Evolutionary conservation across 2,888 invertebrate species (phyloP).

Genomic region (Clivina fossor): DNA sequence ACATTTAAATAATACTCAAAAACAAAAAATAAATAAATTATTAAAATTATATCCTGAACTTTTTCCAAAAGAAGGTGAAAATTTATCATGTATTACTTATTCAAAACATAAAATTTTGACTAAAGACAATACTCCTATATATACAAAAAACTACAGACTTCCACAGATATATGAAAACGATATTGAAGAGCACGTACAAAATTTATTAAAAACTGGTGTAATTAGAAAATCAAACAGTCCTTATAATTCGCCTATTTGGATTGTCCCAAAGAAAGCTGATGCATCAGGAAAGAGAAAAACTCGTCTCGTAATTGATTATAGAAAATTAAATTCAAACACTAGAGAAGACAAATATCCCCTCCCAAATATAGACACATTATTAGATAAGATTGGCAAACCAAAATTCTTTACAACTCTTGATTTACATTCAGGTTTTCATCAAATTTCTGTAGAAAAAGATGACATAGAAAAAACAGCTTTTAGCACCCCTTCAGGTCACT

Average conservation of each 20-base stretch:
- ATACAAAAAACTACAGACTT: conserved; percentile 6
- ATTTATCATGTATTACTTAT: background rate
- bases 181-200: conserved; percentile 1
- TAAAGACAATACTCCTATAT: background rate
- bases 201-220: conserved; percentile 1
- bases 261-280: conserved; percentile 6
- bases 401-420: conserved; percentile 13
- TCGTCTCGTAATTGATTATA: conserved; percentile 5
- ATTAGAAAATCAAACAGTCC: conserved; percentile 3
- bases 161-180: conserved; percentile 3
- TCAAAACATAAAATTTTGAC: background rate
- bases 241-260: background rate
- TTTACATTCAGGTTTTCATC: conserved; percentile 13
- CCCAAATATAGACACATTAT: conserved; percentile 14
- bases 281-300: conserved; percentile 9
- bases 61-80: background rate
- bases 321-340: conserved; percentile 10
- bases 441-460: conserved; percentile 1
- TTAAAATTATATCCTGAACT: background rate
- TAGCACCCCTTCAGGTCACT: conserved; percentile 6
- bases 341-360: conserved; percentile 19
- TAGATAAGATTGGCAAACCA: conserved; percentile 17
- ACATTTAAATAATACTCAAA: background rate
- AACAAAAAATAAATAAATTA: background rate
- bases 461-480: conserved; percentile 17